phyloP scores from a whole-genome alignment of 2,888 invertebrate species.

The Calameuta pallipes region DNA sequence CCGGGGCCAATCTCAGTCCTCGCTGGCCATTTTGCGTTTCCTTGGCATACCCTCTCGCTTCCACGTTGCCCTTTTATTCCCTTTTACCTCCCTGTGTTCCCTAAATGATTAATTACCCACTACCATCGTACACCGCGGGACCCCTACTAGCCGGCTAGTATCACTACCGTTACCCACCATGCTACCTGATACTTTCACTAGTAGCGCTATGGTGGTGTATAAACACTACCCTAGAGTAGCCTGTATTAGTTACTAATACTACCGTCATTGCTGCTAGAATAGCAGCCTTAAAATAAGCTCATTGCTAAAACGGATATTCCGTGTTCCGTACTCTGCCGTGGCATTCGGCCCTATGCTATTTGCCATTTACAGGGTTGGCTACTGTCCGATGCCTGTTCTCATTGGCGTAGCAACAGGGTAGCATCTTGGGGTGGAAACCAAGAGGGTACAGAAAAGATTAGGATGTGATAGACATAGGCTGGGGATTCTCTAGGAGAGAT shows the following conservation, averaged over 20 bases:
- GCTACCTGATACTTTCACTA: not conserved
- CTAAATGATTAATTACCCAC: constrained; percentile 62
- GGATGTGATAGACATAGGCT: not conserved
- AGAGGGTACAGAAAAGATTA: not conserved
- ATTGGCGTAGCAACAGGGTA: not conserved
- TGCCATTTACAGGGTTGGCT: constrained; percentile 10
- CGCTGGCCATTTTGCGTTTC: constrained; percentile 59
- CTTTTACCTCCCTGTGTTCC: constrained; percentile 26
- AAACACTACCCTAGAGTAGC: not conserved
- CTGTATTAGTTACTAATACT: not conserved
- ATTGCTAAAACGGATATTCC: constrained; percentile 63
- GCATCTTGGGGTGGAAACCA: not conserved
- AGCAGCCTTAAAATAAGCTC: constrained; percentile 47
- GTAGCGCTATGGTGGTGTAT: not conserved
- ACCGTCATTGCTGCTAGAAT: not conserved
- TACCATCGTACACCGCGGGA: constrained; percentile 4
- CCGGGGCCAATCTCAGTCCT: constrained; percentile 46
- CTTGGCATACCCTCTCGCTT: constrained; percentile 30
- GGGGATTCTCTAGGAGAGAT: not conserved
- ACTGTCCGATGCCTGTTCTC: not conserved
- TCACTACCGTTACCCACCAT: not conserved
- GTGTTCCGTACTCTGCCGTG: constrained; percentile 49
- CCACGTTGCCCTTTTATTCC: constrained; percentile 42
- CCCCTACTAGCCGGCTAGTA: not conserved
- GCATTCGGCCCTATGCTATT: constrained; percentile 32